A percentile compares a stretch with the other conserved stretches of the same genome.
Conservation (phyloP, 2,888 invertebrate species). For the Tuberolachnus salignus region DNA sequence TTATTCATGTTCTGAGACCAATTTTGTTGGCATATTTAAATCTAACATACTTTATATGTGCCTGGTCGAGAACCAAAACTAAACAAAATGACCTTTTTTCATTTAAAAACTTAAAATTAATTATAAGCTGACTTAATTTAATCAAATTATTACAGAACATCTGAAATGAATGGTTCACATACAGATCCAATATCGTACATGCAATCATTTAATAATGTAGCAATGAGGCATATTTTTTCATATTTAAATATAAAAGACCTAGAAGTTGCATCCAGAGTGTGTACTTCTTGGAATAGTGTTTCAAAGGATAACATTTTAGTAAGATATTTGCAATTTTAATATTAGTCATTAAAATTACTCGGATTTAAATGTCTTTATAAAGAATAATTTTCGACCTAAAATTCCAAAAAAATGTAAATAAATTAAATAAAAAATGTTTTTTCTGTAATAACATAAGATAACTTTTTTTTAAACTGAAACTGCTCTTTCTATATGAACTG, state of each 20-base stretch:
- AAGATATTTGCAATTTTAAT: too few relatives aligned
- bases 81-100: neutral
- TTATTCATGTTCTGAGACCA: constrained; percentile 43
- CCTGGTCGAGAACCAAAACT: constrained; percentile 54
- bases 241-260: constrained; percentile 81
- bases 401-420: neutral
- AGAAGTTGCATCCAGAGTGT: constrained; percentile 77
- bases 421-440: neutral
- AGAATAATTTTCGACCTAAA: too few relatives aligned
- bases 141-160: constrained; percentile 12
- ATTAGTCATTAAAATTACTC: too few relatives aligned
- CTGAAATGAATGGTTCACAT: constrained; percentile 37
- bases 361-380: too few relatives aligned
- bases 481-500: too few relatives aligned
- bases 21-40: constrained; percentile 46
- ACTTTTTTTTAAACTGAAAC: too few relatives aligned
- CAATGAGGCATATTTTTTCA: constrained; percentile 73
- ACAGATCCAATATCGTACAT: neutral
- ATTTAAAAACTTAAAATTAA: neutral
- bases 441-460: too few relatives aligned
- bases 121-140: neutral
- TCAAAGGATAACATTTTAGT: constrained; percentile 72
- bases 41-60: constrained; percentile 47
- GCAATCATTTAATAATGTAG: constrained; percentile 46
- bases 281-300: constrained; percentile 77